Base-by-base conservation (phyloP, 1,140 invertebrate genomes). In the Temnothorax nylanderi region DNA sequence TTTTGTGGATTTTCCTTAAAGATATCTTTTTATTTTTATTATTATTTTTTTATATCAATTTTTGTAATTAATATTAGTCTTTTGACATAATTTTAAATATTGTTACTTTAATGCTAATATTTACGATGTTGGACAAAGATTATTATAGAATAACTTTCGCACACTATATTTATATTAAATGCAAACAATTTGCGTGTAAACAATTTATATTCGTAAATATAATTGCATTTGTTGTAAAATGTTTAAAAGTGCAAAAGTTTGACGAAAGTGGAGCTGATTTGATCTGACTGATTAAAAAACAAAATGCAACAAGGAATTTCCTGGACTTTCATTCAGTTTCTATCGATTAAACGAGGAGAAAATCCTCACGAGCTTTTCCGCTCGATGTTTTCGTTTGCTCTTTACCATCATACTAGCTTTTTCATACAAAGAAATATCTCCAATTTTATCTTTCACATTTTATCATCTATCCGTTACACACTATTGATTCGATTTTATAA, bases 371-470 rank as follows among this genome's bases (percentile, higher is more conserved):
- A 84, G 41, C 54, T 37, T 60, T 47, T 84, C 41, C 67, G 54
- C 37, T 72, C 21, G 37, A 71, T 18, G 18, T 72, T 82, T 75
- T 75, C 13, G 54, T 75, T 84, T 75, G 16, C 41, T 11, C 41
- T 74, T 84, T 58, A 18, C 26, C 62, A 16, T 81, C 3, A 32
- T 37, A 21, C 49, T 11, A 41, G n/a, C 6, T 32, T 54, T 80
- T 82, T 60, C 60, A 47, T 37, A 49, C 69, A 74, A 75, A 75
- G 69, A 84, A 84, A 60, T 47, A 49, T 41, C 10, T 75, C 32
- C 69, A 84, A 84, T 84, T 84, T 84, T 84, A 75, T 26, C 69
- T 84, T 75, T 60, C 8, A 18, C 11, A n/a, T 47, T 67, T 47
- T 37, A 62, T 84, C 32, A 32, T 47, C 26, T 6, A 49, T 67